These are phyloP conservation scores for Neuroscelio doddi DNA, from an alignment of 2,888 invertebrate genomes.

Conservation along the genomic window DNA sequence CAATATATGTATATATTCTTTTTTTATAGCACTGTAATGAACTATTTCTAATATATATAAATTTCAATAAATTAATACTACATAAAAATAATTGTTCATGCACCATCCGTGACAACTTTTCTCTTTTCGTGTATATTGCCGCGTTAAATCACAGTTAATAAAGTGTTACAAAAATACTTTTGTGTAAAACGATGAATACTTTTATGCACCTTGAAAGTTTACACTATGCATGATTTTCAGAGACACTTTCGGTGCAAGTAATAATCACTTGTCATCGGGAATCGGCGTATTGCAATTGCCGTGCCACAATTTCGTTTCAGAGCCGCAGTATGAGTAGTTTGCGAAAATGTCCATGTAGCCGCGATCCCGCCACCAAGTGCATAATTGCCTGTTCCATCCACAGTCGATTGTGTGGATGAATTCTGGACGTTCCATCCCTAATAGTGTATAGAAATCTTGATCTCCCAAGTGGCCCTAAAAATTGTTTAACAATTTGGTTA, in stretches of 20 bases:
- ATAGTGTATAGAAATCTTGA: conserved; percentile 85
- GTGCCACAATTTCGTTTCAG: conserved; percentile 80
- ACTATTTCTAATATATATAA: conserved; percentile 12
- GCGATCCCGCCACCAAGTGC: conserved; percentile 86
- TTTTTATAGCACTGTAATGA: too few species aligned
- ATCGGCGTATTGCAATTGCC: conserved; percentile 84
- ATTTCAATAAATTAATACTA: conserved; percentile 22
- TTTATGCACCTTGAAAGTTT: too few species aligned
- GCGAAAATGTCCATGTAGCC: conserved; percentile 83
- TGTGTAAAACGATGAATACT: neutral
- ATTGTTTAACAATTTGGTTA: conserved; percentile 50
- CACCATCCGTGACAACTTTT: conserved; percentile 16
- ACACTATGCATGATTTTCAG: too few species aligned
- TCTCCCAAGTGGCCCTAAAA: conserved; percentile 83
- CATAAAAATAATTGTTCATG: conserved; percentile 10
- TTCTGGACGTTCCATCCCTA: conserved; percentile 80
- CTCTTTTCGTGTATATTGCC: conserved; percentile 1
- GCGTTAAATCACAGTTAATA: conserved; percentile 4
- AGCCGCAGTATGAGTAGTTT: conserved; percentile 80
- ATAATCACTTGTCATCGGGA: conserved; percentile 71
- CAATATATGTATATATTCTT: conserved; percentile 3
- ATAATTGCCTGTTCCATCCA: conserved; percentile 86
- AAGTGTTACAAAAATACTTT: conserved; percentile 1
- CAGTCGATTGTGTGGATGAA: conserved; percentile 84
- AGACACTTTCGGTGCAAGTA: too few species aligned